These are phyloP conservation scores for Amblyopsis rosae DNA, from an alignment of 2,113 vertebrate species.

Conservation along the genomic window DNA sequence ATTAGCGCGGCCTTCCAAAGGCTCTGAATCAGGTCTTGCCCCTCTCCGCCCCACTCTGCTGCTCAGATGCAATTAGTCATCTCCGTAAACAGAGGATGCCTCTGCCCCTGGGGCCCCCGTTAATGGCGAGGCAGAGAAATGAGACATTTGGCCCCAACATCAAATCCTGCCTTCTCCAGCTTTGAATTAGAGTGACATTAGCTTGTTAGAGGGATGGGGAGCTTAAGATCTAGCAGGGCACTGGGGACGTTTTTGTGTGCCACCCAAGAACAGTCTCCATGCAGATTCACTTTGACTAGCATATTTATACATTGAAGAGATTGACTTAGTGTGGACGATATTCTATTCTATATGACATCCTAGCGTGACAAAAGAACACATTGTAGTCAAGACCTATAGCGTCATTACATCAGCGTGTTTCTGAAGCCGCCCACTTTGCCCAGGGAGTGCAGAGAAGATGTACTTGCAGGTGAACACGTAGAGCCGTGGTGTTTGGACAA, in stretches of 20 bases:
- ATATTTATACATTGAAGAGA: no score
- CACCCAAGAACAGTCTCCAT: no score
- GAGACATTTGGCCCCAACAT: not conserved
- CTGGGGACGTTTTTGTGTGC: not conserved
- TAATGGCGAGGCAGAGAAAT: not conserved
- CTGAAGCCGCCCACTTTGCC: no score
- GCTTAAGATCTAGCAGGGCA: not conserved
- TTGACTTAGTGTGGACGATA: no score
- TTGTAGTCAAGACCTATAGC: not conserved
- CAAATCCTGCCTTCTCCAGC: not conserved
- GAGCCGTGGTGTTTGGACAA: no score
- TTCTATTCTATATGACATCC: no score
- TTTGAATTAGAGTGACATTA: not conserved
- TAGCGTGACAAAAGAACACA: not conserved
- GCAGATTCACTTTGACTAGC: no score
- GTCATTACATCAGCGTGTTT: no score
- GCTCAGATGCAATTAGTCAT: constrained; percentile 30
- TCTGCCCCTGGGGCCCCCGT: not conserved
- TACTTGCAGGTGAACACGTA: no score
- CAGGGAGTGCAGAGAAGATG: no score
- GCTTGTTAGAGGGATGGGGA: not conserved
- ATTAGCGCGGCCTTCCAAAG: constrained; percentile 12
- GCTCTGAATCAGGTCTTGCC: constrained; percentile 16
- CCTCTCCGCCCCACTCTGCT: constrained; percentile 12
- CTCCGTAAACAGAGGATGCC: constrained; percentile 22